phyloP scores from a whole-genome alignment of 2,797 vertebrate genomes.

The Lates japonicus region DNA sequence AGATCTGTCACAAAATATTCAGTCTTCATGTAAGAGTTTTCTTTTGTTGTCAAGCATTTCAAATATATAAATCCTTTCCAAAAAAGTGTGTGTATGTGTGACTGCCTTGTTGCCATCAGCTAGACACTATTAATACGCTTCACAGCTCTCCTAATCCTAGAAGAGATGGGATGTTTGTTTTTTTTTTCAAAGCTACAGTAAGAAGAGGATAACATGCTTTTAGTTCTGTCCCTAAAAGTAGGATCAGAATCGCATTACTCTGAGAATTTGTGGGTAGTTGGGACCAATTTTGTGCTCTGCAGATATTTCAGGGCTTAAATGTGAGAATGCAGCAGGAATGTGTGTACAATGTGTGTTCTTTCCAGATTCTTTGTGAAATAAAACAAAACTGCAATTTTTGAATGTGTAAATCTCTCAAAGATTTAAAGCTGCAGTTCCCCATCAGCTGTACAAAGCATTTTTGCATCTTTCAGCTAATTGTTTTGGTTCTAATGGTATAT shows the following conservation, averaged over 20 bases:
- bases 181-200: conserved; percentile 29
- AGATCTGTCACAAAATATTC: conserved; percentile 3
- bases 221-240: conserved; percentile 29
- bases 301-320: conserved; percentile 12
- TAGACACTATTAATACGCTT: conserved; percentile 34
- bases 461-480: not conserved
- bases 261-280: conserved; percentile 2
- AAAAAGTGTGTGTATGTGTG: conserved; percentile 3
- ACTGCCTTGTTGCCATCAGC: conserved; percentile 29
- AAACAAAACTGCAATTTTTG: not conserved
- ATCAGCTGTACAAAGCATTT: not conserved
- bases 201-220: conserved; percentile 42
- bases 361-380: not conserved
- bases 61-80: conserved; percentile 25
- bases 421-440: not conserved
- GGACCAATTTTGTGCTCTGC: not conserved
- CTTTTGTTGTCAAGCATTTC: conserved; percentile 31
- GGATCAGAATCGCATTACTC: conserved; percentile 30
- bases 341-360: not conserved
- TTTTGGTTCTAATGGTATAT: not conserved
- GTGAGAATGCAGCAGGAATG: conserved; percentile 1
- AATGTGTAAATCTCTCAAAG: not conserved
- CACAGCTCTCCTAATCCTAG: conserved; percentile 47
- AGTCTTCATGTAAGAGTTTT: conserved; percentile 10
- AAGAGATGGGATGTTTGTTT: conserved; percentile 21